Conservation (phyloP, 2,113 vertebrate genomes). For the Hippocampus barbouri region DNA sequence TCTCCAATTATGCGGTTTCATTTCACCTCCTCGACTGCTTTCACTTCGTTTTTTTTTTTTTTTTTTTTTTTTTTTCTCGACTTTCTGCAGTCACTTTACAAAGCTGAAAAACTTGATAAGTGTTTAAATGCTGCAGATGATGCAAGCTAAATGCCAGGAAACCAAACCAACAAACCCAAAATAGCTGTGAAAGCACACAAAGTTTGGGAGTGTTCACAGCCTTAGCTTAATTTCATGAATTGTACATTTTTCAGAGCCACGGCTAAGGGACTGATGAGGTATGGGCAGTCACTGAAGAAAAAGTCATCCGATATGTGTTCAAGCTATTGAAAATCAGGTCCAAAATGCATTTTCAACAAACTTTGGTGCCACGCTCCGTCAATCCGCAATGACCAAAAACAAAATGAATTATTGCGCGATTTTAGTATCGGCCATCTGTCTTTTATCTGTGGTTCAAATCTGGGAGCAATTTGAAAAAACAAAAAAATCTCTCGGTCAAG, state of each 20-base stretch:
- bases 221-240: not conserved
- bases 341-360: not conserved
- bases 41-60: not conserved
- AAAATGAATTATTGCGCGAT: too few relatives aligned
- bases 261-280: too few relatives aligned
- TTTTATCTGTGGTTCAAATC: too few relatives aligned
- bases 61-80: not conserved
- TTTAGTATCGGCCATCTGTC: too few relatives aligned
- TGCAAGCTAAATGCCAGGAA: not conserved
- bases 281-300: too few relatives aligned
- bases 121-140: not conserved
- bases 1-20: not conserved
- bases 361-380: not conserved
- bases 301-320: not conserved
- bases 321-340: not conserved
- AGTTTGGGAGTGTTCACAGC: not conserved
- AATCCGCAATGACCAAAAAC: too few relatives aligned
- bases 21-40: not conserved
- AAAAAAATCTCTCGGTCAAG: too few relatives aligned
- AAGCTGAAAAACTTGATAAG: not conserved
- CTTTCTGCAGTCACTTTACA: not conserved
- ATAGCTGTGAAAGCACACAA: not conserved
- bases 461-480: too few relatives aligned
- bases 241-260: not conserved
- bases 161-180: not conserved